Base-by-base conservation (phyloP, 2,888 invertebrate species). In the Cantharis rustica region DNA sequence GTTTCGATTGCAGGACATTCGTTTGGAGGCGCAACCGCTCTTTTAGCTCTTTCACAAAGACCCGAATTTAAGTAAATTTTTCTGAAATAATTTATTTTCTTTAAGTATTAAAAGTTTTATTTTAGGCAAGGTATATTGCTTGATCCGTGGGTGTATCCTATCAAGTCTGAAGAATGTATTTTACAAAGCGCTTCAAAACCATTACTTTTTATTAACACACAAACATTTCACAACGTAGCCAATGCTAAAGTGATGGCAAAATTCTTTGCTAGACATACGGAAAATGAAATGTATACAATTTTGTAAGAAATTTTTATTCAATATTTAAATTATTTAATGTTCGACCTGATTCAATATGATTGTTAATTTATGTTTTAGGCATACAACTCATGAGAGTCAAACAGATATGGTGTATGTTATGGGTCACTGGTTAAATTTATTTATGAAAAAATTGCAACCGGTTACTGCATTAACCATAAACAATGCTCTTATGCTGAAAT, bases 71-170 rank as follows among this genome's bases (percentile, higher is more conserved):
- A 87, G 91, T 91, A 86, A 82, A 3, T 61, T 23, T 31, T 73
- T 31, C 16, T 23, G n/a, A 20, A 62, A 13, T 20, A 9, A 20
- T 47, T 13, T 72, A 11, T 10, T 31, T 15, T 16, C 7, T 47
- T n/a, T 76, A 27, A 27, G 26, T 15, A 61, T 74, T 13, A 64
- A 73, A 76, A 61, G 71, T 76, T 68, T 61, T 20, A 62, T 27
- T 85, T 69, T 80, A 90, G 90, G 78, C 85, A 87, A 75, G 90
- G 90, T 11, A 86, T 92, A 11, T 87, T 91, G 26, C 81, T 92
- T 63, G 92, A 92, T 85, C 90, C 91, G 0, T 92, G 92, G 92
- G 90, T 92, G 90, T 91, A 90, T 83, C 90, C 92, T 0, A 85
- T 92, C 27, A 90, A 90, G 84, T 26, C 27, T 17, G 87, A 88